Conservation (phyloP, 2,888 invertebrate genomes). For the Theretra japonica region DNA sequence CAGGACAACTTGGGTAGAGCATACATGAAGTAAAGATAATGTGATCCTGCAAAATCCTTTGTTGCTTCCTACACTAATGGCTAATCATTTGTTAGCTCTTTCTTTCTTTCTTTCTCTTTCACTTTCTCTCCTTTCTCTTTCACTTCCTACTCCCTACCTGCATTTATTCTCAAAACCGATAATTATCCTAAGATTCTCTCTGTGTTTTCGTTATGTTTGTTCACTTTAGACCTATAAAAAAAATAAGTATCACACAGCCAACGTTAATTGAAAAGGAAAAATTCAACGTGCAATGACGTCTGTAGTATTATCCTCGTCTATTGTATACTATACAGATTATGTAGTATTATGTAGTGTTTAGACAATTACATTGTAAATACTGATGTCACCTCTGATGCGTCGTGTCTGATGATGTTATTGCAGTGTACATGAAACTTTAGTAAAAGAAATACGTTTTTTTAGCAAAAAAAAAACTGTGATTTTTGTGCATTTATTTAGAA, state of each 20-base stretch:
- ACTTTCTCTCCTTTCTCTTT: too few species aligned
- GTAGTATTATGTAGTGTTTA: not conserved
- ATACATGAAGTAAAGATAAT: too few species aligned
- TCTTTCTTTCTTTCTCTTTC: too few species aligned
- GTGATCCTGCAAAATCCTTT: too few species aligned
- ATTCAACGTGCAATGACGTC: not conserved
- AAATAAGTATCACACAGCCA: not conserved
- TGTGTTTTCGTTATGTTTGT: too few species aligned
- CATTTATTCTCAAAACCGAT: too few species aligned
- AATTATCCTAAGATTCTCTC: too few species aligned
- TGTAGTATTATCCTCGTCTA: not conserved
- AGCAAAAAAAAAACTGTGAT: not conserved
- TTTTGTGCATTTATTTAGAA: not conserved
- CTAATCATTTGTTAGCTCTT: too few species aligned
- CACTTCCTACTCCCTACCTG: too few species aligned
- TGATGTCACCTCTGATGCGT: constrained; percentile 28
- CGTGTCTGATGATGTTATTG: not conserved
- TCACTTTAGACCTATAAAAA: too few species aligned
- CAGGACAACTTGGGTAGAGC: too few species aligned
- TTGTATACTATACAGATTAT: not conserved
- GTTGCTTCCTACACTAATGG: too few species aligned
- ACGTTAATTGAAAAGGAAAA: not conserved
- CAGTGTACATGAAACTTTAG: constrained; percentile 11
- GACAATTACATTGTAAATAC: constrained; percentile 30
- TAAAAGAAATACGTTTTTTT: constrained; percentile 16